phyloP scores from a whole-genome alignment of 2,113 vertebrate genomes.

The Dipodomys merriami region DNA sequence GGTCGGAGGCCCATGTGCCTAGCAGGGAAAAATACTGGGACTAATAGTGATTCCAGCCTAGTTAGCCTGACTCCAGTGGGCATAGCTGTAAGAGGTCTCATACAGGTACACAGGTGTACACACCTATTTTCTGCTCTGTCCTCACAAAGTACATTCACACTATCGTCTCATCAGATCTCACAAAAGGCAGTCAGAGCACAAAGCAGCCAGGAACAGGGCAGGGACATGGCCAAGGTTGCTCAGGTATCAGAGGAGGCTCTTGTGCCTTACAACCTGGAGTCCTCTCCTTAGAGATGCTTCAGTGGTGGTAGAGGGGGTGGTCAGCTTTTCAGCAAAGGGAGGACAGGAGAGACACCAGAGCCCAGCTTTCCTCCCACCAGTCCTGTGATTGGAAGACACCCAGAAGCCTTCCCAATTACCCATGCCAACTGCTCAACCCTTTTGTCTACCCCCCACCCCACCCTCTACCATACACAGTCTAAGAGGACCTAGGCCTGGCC shows the following conservation, averaged over 20 bases:
- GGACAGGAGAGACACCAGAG: conserved; percentile 23
- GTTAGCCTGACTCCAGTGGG: not conserved
- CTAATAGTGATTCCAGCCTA: not conserved
- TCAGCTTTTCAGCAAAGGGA: not conserved
- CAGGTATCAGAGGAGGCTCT: conserved; percentile 1
- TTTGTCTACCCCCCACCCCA: not conserved
- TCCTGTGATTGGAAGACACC: conserved; percentile 62
- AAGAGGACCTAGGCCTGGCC: conserved; percentile 62
- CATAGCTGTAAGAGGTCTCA: not conserved
- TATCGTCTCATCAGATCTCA: not conserved
- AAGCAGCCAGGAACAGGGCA: not conserved
- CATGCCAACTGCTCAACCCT: conserved; percentile 67
- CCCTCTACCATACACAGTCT: not conserved
- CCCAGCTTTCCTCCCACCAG: conserved; percentile 35
- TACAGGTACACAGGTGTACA: not conserved
- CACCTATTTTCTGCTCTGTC: not conserved
- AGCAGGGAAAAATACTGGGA: not conserved
- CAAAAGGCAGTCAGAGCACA: conserved; percentile 5
- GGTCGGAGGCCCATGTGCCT: not conserved
- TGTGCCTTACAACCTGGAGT: not conserved
- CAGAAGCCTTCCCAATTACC: conserved; percentile 70
- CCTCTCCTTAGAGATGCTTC: not conserved
- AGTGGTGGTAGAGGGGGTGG: not conserved
- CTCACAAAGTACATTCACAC: not conserved
- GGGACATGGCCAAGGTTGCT: not conserved